phyloP scores from a whole-genome alignment of 2,113 vertebrate species.

The Alosa alosa region DNA sequence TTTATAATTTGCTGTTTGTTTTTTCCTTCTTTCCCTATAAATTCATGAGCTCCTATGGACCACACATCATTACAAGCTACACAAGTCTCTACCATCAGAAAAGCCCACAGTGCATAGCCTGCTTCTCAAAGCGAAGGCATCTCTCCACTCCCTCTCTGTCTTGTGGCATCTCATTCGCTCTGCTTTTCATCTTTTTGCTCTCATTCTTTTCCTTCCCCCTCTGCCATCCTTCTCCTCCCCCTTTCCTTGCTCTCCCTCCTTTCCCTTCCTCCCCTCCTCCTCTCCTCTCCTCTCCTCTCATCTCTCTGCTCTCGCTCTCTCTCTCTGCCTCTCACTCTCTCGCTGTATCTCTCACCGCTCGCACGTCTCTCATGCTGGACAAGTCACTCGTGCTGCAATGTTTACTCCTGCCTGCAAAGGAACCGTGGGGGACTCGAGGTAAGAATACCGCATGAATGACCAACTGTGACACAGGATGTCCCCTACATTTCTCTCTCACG shows the following conservation, averaged over 20 bases:
- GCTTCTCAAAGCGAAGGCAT: neutral
- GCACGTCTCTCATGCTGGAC: constrained; percentile 37
- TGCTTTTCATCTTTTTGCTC: neutral
- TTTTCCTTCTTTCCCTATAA: neutral
- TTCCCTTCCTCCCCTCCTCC: neutral
- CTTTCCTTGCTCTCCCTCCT: constrained; percentile 16
- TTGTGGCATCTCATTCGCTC: neutral
- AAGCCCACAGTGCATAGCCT: neutral
- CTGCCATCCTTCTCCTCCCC: constrained; percentile 3
- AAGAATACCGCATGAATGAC: constrained; percentile 22
- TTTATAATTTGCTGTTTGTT: neutral
- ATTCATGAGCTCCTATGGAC: neutral
- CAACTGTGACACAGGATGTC: neutral
- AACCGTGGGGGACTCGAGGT: constrained; percentile 53
- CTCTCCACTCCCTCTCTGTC: neutral
- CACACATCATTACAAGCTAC: neutral
- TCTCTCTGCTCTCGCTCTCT: neutral
- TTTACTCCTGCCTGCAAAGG: constrained; percentile 49
- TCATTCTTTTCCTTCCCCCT: neutral
- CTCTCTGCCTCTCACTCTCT: constrained; percentile 6
- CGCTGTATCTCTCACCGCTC: constrained; percentile 18
- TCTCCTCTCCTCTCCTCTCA: constrained; percentile 2
- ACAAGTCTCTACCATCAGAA: neutral
- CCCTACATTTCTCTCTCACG: too few species aligned
- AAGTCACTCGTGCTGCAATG: constrained; percentile 44